These are phyloP conservation scores for Scelioninae gen. 1 DNA, from an alignment of 2,888 invertebrate species.

Conservation along the genomic window DNA sequence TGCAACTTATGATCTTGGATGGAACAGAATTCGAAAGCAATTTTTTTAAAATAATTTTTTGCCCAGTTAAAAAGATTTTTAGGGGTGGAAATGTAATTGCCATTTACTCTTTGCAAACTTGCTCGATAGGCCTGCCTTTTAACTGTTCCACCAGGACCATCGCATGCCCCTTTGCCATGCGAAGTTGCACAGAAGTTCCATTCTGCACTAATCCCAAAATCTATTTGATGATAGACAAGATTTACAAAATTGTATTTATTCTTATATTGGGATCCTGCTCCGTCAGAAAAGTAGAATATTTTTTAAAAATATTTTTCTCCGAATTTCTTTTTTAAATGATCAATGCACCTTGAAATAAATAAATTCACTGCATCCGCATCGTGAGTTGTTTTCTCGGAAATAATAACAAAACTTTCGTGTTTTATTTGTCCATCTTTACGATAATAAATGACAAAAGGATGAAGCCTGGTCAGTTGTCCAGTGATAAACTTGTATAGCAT, in stretches of 20 bases:
- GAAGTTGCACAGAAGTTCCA: slow-evolving; percentile 61
- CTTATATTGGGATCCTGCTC: slow-evolving; percentile 18
- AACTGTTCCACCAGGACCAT: slow-evolving; percentile 30
- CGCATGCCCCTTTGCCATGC: slow-evolving; percentile 51
- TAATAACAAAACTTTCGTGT: slow-evolving; percentile 22
- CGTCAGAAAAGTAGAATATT: slow-evolving; percentile 59
- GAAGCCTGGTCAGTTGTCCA: slow-evolving; percentile 23
- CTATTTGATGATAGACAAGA: slow-evolving; percentile 46
- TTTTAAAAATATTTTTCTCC: slow-evolving; percentile 32
- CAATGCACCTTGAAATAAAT: too few species aligned
- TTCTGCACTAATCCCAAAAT: slow-evolving; percentile 47
- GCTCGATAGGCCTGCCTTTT: slow-evolving; percentile 44
- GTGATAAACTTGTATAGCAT: too few species aligned
- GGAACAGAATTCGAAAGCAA: slow-evolving; percentile 30
- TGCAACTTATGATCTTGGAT: slow-evolving; percentile 9
- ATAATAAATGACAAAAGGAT: slow-evolving; percentile 28
- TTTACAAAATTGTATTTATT: slow-evolving; percentile 48
- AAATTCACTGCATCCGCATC: too few species aligned
- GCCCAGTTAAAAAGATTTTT: slow-evolving; percentile 40
- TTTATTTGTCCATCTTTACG: not conserved
- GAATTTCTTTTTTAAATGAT: too few species aligned
- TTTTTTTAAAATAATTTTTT: slow-evolving; percentile 21
- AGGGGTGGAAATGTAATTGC: slow-evolving; percentile 10
- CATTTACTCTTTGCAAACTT: slow-evolving; percentile 43
- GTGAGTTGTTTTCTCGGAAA: slow-evolving; percentile 8